phyloP scores from a whole-genome alignment of 2,888 invertebrate species.

The Stramonita haemastoma region DNA sequence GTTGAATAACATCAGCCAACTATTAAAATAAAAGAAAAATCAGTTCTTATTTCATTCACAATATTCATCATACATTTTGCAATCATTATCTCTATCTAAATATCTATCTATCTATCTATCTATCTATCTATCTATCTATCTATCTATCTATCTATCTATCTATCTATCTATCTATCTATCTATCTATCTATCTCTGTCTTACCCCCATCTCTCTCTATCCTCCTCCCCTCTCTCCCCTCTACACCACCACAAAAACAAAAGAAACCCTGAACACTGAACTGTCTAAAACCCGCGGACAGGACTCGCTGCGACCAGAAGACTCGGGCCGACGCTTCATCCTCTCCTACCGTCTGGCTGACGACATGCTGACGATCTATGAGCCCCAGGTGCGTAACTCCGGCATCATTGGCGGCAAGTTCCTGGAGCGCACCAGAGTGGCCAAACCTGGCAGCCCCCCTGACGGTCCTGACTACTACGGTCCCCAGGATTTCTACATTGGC shows the following conservation, averaged over 20 bases:
- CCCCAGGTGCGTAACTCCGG: conserved; percentile 81
- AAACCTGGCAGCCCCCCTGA: conserved; percentile 83
- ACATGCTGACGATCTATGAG: conserved; percentile 87
- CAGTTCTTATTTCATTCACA: too few relatives aligned
- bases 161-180: too few relatives aligned
- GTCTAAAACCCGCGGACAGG: conserved; percentile 74
- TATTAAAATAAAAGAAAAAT: too few relatives aligned
- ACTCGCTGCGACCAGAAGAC: conserved; percentile 89
- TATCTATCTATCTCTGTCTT: not conserved
- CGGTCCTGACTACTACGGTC: conserved; percentile 87
- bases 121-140: too few relatives aligned
- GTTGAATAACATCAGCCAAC: too few relatives aligned
- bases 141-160: too few relatives aligned
- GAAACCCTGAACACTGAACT: not conserved
- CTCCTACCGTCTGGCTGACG: conserved; percentile 86
- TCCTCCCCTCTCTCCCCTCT: too few relatives aligned
- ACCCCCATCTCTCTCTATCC: too few relatives aligned
- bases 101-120: too few relatives aligned
- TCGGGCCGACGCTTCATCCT: conserved; percentile 86
- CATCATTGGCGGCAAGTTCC: conserved; percentile 86
- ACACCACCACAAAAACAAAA: too few relatives aligned
- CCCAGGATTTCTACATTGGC: conserved; percentile 88
- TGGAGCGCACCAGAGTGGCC: conserved; percentile 83
- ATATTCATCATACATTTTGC: too few relatives aligned
- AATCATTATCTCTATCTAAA: too few relatives aligned